Evolutionary conservation across 2,888 invertebrate genomes (phyloP), one percentile per base, ranked within the genome.

Genomic region (Lepetodrilus schrolli): DNA sequence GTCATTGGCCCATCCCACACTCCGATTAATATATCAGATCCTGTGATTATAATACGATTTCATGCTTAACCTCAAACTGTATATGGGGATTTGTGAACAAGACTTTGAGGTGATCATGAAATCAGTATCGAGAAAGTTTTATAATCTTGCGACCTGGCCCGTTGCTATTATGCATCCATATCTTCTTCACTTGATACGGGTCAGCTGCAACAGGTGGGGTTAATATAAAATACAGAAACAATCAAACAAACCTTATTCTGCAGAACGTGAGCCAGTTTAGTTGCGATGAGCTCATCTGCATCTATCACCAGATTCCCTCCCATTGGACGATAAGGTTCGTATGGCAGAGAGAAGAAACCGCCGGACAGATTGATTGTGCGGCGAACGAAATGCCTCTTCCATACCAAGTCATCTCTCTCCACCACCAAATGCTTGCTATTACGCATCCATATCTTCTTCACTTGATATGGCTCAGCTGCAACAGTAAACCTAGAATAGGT

Each of bases 281-380:
- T 76, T 2, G 79, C 36, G 4, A 81, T 78, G n/a, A 83, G 78
- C 26, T 81, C 79, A 72, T 70, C 78, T 1, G 80, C 77, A 69
- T 82, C 80, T n/a, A 83, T 80, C 7, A 78, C 74, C 13, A 83
- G 51, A 1, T 80, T 70, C 20, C 80, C 82, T 34, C 83, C 83
- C 5, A 83, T 47, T 0, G 78, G 74, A 68, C 72, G 74, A 50
- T 80, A 83, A 4, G 79, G 75, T 50, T 82, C 81, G 26, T 75
- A 78, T 5, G 76, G 68, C 2, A 73, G 38, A 38, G 72, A 78
- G 58, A 80, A 77, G 72, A 78, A 82, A 7, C 83, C 83, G 34
- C 70, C 73, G 20, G 74, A 69, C 7, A 81, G 49, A 73, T 83
- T 81, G n/a, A 72, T 21, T 50, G 51, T 73, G 13, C 81, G 71